Evolutionary conservation across 2,113 vertebrate genomes (phyloP).

Genomic region (Rhombomys opimus): DNA sequence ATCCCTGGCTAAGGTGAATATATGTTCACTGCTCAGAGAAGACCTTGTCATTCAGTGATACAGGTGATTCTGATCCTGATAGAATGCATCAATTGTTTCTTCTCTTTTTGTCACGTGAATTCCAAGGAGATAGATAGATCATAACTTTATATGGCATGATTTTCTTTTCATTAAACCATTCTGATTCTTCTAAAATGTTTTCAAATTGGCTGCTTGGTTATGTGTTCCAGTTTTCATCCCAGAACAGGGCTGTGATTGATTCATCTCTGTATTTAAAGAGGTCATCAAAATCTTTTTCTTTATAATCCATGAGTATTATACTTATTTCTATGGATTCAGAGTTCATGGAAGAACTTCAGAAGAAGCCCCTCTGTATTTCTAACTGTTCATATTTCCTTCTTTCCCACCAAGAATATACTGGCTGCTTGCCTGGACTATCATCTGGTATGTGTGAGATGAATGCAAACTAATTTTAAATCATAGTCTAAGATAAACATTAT

Average conservation of each 20-base stretch:
- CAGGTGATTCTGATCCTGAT: neutral
- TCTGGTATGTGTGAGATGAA: conserved; percentile 26
- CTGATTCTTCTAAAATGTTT: conserved; percentile 49
- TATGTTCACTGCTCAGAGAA: neutral
- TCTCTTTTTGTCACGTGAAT: neutral
- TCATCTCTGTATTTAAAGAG: neutral
- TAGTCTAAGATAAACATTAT: conserved; percentile 44
- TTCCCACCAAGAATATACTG: conserved; percentile 42
- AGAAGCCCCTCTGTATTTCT: neutral
- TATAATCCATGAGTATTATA: neutral
- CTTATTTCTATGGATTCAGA: neutral
- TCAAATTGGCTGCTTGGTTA: conserved; percentile 40
- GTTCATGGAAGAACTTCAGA: conserved; percentile 19
- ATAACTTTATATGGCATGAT: conserved; percentile 22
- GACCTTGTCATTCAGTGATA: neutral
- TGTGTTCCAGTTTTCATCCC: neutral
- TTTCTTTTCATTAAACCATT: conserved; percentile 28
- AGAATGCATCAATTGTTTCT: neutral
- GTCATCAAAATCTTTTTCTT: neutral
- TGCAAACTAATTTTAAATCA: conserved; percentile 49
- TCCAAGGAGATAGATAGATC: neutral
- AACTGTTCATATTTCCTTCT: conserved; percentile 19
- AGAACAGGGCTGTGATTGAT: neutral
- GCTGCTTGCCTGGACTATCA: conserved; percentile 52
- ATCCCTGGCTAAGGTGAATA: neutral